These are phyloP conservation scores for Tetragonisca angustula DNA, from an alignment of 2,888 invertebrate genomes.

Conservation along the genomic window DNA sequence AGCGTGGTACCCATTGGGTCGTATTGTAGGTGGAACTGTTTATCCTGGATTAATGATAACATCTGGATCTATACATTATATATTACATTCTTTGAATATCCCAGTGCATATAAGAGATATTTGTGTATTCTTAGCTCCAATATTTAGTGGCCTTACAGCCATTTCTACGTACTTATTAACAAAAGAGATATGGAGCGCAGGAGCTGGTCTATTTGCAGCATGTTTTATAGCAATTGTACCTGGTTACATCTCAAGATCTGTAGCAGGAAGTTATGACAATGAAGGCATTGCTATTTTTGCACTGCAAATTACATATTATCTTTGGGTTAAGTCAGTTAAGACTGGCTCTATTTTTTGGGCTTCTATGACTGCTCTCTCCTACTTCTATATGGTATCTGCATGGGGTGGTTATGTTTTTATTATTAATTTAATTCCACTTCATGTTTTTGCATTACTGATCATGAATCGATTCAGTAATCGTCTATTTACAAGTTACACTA, in stretches of 20 bases:
- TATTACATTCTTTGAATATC: conserved; percentile 96
- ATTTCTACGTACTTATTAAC: conserved; percentile 99
- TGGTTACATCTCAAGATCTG: conserved; percentile 99
- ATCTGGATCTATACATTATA: conserved; percentile 97
- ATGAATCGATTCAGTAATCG: conserved; percentile 98
- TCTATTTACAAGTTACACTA: conserved; percentile 97
- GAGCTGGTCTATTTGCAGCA: conserved; percentile 98
- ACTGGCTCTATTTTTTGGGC: conserved; percentile 99
- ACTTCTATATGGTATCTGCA: conserved; percentile 99
- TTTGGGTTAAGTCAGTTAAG: conserved; percentile 99
- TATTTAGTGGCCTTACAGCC: conserved; percentile 99
- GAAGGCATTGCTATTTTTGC: conserved; percentile 99
- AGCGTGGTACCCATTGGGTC: conserved; percentile 99
- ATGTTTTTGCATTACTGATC: conserved; percentile 96
- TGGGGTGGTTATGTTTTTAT: conserved; percentile 99
- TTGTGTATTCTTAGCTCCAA: conserved; percentile 99
- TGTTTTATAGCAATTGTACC: conserved; percentile 99
- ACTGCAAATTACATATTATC: conserved; percentile 98
- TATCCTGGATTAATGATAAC: conserved; percentile 99
- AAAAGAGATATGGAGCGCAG: conserved; percentile 98
- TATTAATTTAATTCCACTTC: conserved; percentile 99
- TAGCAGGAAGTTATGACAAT: conserved; percentile 99
- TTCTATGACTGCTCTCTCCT: conserved; percentile 95
- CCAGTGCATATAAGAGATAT: conserved; percentile 99
- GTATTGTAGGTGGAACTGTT: conserved; percentile 99